Conservation (phyloP, 2,797 vertebrate species). For the Lemur catta region DNA sequence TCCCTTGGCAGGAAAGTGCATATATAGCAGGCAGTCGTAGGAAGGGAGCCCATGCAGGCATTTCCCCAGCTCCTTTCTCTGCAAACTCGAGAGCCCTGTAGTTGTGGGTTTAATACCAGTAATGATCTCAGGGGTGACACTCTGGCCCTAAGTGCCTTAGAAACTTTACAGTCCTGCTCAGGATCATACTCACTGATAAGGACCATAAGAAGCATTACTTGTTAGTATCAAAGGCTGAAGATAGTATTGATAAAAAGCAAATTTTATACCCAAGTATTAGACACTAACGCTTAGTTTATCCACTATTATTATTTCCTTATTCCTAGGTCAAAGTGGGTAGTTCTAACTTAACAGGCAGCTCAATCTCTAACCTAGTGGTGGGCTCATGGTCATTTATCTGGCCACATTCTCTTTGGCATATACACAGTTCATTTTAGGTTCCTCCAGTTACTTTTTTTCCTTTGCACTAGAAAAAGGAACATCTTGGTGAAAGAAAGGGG, state of each 20-base stretch:
- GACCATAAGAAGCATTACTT: not conserved
- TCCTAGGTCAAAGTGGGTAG: not conserved
- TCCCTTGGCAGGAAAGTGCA: not conserved
- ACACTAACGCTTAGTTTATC: not conserved
- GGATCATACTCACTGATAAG: not conserved
- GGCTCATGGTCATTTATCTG: not conserved
- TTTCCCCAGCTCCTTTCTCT: not conserved
- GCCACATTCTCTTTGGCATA: not conserved
- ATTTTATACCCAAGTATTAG: not conserved
- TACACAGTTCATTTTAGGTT: not conserved
- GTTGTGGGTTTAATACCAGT: slow-evolving; percentile 4
- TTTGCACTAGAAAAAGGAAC: not conserved
- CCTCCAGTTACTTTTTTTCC: not conserved
- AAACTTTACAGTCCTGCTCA: not conserved
- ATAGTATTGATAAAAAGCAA: not conserved
- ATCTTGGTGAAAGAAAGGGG: slow-evolving; percentile 2
- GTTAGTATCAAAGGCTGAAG: not conserved
- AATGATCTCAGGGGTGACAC: not conserved
- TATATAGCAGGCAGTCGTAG: not conserved
- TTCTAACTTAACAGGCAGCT: not conserved
- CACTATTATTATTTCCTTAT: not conserved
- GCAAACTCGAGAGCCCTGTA: not conserved
- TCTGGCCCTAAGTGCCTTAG: not conserved
- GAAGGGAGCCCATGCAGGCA: not conserved
- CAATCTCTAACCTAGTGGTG: not conserved